Evolutionary conservation across 2,113 vertebrate species (phyloP), one percentile per base, ranked within the genome.

Genomic region (Galemys pyrenaicus): DNA sequence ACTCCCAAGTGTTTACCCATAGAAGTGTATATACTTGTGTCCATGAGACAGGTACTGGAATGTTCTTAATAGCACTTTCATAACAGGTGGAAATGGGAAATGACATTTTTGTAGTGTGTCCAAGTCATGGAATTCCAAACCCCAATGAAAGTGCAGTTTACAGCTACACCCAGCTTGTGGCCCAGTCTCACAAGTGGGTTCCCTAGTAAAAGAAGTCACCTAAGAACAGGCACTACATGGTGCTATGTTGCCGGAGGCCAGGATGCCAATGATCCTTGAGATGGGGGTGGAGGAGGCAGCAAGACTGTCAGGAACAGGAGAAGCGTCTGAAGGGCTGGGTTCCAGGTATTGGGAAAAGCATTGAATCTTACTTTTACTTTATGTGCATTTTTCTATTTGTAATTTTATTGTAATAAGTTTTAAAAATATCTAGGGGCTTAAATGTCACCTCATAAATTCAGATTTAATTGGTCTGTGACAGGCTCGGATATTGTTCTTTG

Each of bases 1-100:
- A 64, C 6, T 7, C 26, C 54, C 37, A 39, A 92, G 90, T 84
- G 82, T 92, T 95, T 91, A 95, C 73, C 20, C 37, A 9, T 6
- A 39, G 41, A 44, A 82, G 62, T 28, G 68, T 74, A 28, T 56
- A 6, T 51, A 28, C 65, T 77, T 74, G 78, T 9, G 30, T 85
- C 30, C 87, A 67, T 39, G 77, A 80, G 56, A 75, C 60, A 30
- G 15, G 67, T 24, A 12, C 51, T 75, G 51, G 87, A 56, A 65
- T 91, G 82, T 74, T 78, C 56, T 13, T 39, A 39, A 65, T 30
- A 60, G 51, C 19, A 16, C 7, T 91, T 94, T 62, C 9, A 0
- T 71, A 89, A 91, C 6, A 49, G 70, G 65, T 65, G 13, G 75
- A 84, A 80, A 26, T 60, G 89, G 77, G 24, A 6, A 19, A 49